Conservation (phyloP, 2,113 vertebrate genomes). For the Antennarius striatus region DNA sequence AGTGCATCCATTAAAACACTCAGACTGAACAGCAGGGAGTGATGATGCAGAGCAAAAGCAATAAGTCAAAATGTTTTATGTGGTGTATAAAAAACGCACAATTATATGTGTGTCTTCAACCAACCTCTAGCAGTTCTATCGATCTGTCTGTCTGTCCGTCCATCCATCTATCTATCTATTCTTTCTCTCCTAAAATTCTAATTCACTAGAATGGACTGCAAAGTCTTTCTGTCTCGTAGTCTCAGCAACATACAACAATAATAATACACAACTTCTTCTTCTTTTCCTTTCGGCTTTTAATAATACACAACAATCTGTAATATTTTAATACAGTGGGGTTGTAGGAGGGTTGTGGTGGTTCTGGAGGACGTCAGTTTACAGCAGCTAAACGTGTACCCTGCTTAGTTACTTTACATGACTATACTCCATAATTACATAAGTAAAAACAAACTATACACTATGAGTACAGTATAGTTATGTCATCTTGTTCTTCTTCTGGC, state of each 20-base stretch:
- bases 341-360: constrained; percentile 1
- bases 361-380: constrained; percentile 1
- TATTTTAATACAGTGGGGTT: background rate
- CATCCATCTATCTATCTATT: no score
- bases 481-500: no score
- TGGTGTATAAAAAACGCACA: no score
- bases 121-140: no score
- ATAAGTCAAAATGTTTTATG: no score
- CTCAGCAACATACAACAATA: background rate
- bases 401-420: constrained; percentile 34
- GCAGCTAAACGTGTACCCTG: constrained; percentile 15
- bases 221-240: background rate
- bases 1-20: constrained; percentile 1
- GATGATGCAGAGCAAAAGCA: constrained; percentile 3
- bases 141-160: no score
- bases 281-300: no score
- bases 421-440: constrained; percentile 15
- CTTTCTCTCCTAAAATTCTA: no score
- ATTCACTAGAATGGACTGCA: background rate
- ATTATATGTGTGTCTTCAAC: no score
- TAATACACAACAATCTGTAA: no score
- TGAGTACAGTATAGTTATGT: background rate
- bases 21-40: background rate
- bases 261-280: no score
- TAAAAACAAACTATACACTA: constrained; percentile 10